Evolutionary conservation across 1,140 invertebrate species (phyloP), one percentile per base, ranked within the genome.

Genomic region (Penaeus japonicus): DNA sequence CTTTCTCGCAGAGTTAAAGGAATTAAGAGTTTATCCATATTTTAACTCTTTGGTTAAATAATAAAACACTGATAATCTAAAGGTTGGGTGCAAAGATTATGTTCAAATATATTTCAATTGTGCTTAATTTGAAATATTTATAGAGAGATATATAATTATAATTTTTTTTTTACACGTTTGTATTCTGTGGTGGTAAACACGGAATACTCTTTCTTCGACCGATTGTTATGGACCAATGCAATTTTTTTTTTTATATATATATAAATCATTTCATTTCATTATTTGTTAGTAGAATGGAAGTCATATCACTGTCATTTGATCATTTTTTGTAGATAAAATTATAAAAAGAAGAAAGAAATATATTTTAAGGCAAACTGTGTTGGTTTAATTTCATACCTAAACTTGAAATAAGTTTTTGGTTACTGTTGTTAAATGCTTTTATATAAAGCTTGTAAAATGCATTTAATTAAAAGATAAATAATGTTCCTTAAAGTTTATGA

Each of bases 211-310:
- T 24, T 35, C 57, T 59, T 57, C 55, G 47, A 62, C 17, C 47
- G 39, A 54, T 70, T 77, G 55, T 70, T 87, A 87, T 70, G 87
- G 87, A 88, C 87, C 87, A 88, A 88, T 88, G 87, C 87, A 83
- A 88, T 32, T 22, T 83, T 35, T 47, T 47, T 47, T 47, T 39
- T 39, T 39, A 39, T 47, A 47, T 47, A 62, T 73, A 82, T 32
- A 73, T 77, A 30, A 79, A n/a, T 73, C 65, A 83, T 88, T 75
- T 88, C 70, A 84, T 84, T 83, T 83, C 62, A 54, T 83, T 32
- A 55, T 82, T 57, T 30, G 73, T 77, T 88, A 81, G 83, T 83
- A 78, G 77, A 30, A 18, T 32, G 70, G 20, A 22, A 59, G 32
- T 24, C 85, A 87, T 77, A 27, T 83, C 70, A 77, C 87, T 47